Evolutionary conservation across 2,888 invertebrate species (phyloP).

Genomic region (Nemotelus pantherinus): DNA sequence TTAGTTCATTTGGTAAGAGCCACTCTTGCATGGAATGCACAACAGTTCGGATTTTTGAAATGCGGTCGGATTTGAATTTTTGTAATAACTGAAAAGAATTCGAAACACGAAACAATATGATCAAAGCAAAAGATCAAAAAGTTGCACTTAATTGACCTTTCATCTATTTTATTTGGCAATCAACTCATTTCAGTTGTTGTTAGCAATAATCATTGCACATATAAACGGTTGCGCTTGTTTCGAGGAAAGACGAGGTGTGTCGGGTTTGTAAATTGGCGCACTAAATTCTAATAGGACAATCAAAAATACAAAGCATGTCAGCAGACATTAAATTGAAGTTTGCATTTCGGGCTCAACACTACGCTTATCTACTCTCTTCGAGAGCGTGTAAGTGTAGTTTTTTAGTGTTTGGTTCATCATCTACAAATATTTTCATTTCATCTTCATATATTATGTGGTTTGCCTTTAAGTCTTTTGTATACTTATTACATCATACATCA

Average conservation of each 20-base stretch:
- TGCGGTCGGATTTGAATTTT: no score
- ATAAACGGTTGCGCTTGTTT: no score
- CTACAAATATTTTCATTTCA: background rate
- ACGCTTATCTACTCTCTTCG: no score
- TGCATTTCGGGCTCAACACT: no score
- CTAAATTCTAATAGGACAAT: background rate
- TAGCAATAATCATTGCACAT: no score
- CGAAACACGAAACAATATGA: background rate
- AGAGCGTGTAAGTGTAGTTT: no score
- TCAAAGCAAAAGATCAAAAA: conserved; percentile 52
- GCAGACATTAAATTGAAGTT: background rate
- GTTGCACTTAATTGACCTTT: conserved; percentile 54
- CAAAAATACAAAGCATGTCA: background rate
- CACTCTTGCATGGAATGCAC: no score
- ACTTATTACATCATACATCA: background rate
- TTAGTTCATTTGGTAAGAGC: no score
- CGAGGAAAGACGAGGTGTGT: no score
- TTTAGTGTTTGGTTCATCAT: no score
- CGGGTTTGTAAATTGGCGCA: background rate
- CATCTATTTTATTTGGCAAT: background rate
- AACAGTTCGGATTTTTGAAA: no score
- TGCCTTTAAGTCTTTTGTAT: conserved; percentile 17
- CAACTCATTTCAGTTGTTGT: conserved; percentile 9
- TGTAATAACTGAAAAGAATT: conserved; percentile 9
- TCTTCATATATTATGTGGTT: background rate